Evolutionary conservation across 2,113 vertebrate species (phyloP).

Genomic region (Ammodytes marinus): DNA sequence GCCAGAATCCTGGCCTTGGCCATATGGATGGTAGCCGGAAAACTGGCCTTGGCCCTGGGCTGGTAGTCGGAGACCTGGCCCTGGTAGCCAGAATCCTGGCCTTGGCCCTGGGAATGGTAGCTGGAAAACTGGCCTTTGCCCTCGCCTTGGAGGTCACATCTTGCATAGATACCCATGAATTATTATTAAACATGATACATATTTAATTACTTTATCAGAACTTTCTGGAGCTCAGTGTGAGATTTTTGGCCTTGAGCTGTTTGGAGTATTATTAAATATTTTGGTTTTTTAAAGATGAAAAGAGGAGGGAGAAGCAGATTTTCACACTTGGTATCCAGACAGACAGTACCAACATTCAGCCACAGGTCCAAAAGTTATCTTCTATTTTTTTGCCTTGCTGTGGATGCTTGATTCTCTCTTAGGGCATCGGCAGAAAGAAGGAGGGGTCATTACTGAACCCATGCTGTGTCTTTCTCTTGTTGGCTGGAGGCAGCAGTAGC

Average conservation of each 20-base stretch:
- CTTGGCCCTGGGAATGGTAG: too few relatives aligned
- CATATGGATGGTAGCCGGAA: too few relatives aligned
- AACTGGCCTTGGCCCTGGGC: too few relatives aligned
- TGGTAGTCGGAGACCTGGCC: too few relatives aligned
- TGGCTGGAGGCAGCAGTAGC: background rate
- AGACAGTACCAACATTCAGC: slow-evolving; percentile 14
- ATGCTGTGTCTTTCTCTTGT: background rate
- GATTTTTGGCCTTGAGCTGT: background rate
- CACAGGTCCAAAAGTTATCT: slow-evolving; percentile 8
- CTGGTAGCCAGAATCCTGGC: too few relatives aligned
- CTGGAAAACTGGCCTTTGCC: too few relatives aligned
- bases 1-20: too few relatives aligned
- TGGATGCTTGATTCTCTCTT: background rate
- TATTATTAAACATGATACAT: background rate
- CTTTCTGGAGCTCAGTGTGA: slow-evolving; percentile 7
- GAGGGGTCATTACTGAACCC: background rate
- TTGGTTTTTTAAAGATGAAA: background rate
- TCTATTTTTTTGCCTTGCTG: background rate
- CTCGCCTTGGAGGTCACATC: background rate
- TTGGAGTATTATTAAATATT: background rate
- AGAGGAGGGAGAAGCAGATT: slow-evolving; percentile 22
- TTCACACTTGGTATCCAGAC: slow-evolving; percentile 63
- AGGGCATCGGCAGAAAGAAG: background rate
- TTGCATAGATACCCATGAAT: background rate
- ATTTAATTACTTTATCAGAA: background rate